Conservation (phyloP, 2,797 vertebrate species). For the Chromobotia macracanthus region DNA sequence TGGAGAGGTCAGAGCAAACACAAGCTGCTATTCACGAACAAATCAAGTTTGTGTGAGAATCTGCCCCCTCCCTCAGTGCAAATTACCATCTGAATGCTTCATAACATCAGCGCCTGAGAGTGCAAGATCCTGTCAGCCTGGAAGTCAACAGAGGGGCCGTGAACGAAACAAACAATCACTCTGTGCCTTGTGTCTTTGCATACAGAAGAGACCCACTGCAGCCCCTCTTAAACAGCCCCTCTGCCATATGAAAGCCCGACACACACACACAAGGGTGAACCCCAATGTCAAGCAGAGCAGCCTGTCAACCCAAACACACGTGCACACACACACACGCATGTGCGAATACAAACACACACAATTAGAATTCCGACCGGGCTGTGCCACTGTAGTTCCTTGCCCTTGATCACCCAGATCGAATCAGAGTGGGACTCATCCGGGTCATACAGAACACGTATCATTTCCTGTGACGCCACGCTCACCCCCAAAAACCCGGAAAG, state of each 20-base stretch:
- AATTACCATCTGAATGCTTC: constrained; percentile 99
- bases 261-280: constrained; percentile 68
- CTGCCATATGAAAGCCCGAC: constrained; percentile 57
- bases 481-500: constrained; percentile 5
- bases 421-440: constrained; percentile 20
- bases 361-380: constrained; percentile 44
- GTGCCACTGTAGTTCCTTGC: constrained; percentile 47
- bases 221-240: constrained; percentile 42
- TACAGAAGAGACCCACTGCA: constrained; percentile 72
- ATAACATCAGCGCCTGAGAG: constrained; percentile 90
- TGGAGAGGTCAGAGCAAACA: constrained; percentile 92
- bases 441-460: not conserved
- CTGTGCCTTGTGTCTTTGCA: constrained; percentile 70
- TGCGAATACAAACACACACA: constrained; percentile 31
- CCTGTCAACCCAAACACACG: constrained; percentile 56
- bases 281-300: constrained; percentile 58
- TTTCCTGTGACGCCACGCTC: constrained; percentile 43
- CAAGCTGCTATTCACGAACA: constrained; percentile 95
- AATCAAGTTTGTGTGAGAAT: constrained; percentile 99
- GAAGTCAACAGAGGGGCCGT: constrained; percentile 83
- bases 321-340: constrained; percentile 30
- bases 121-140: constrained; percentile 82
- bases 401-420: constrained; percentile 52
- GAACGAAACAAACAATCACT: constrained; percentile 75
- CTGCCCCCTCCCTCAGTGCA: constrained; percentile 88